Percentiles rank a stretch among this genome's conserved stretches.
phyloP scores from a whole-genome alignment of 2,888 invertebrate species.

The Diabrotica balteata region DNA sequence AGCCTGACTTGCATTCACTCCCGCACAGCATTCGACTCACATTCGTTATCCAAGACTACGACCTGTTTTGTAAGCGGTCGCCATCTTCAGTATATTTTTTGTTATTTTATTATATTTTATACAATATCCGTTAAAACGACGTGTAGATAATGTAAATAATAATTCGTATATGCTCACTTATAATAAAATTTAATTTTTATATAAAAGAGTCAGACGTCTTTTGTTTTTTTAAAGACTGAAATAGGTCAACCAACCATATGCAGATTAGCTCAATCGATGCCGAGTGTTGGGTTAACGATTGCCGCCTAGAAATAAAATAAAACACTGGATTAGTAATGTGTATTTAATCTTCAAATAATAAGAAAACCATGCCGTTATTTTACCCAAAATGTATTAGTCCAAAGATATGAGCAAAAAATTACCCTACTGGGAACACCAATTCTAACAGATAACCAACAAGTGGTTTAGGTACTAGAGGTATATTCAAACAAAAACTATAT shows the following conservation, averaged over 20 bases:
- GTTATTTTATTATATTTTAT: slow-evolving; percentile 46
- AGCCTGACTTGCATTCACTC: slow-evolving; percentile 58
- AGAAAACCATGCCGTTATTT: no score
- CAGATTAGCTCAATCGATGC: slow-evolving; percentile 54
- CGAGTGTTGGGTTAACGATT: slow-evolving; percentile 56
- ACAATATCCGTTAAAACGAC: slow-evolving; percentile 48
- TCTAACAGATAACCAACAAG: no score
- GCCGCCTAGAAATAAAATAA: slow-evolving; percentile 58
- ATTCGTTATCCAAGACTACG: slow-evolving; percentile 37
- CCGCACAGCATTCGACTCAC: slow-evolving; percentile 39
- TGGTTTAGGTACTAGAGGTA: no score
- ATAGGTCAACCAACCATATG: slow-evolving; percentile 46
- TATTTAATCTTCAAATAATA: no score
- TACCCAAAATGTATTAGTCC: no score
- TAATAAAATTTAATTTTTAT: slow-evolving; percentile 50
- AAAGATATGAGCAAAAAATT: no score
- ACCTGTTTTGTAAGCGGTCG: slow-evolving; percentile 47
- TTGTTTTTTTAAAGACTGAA: slow-evolving; percentile 38
- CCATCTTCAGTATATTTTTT: slow-evolving; percentile 33
- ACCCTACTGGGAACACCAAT: no score
- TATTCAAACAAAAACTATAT: no score
- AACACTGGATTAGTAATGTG: slow-evolving; percentile 9
- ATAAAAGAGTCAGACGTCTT: slow-evolving; percentile 48
- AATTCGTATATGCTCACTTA: slow-evolving; percentile 53
- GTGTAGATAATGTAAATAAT: slow-evolving; percentile 50